Evolutionary conservation across 1,140 invertebrate species (phyloP).

Genomic region (Drosophila elegans): DNA sequence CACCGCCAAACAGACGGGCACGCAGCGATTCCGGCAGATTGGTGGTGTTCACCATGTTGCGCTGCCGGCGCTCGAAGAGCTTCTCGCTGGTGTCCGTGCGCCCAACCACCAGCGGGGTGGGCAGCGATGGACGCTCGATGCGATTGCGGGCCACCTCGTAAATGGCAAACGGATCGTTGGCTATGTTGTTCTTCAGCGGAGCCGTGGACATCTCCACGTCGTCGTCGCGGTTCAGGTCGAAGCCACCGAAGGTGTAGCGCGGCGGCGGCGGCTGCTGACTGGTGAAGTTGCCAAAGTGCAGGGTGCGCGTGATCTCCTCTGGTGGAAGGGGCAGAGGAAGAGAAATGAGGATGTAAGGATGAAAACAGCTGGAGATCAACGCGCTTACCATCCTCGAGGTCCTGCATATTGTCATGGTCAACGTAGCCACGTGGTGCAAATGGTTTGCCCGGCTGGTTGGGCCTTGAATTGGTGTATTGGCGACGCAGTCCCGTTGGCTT

Average conservation of each 20-base stretch:
- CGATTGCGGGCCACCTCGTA: slow-evolving; percentile 74
- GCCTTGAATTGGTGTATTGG: slow-evolving; percentile 1
- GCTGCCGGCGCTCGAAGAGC: slow-evolving; percentile 57
- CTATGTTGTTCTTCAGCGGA: slow-evolving; percentile 13
- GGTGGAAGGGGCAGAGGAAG: background rate
- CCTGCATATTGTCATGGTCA: slow-evolving; percentile 81
- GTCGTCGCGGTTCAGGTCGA: slow-evolving; percentile 41
- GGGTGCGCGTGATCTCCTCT: slow-evolving; percentile 67
- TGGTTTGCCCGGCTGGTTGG: slow-evolving; percentile 44
- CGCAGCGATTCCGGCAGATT: slow-evolving; percentile 79
- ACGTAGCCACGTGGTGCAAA: slow-evolving; percentile 76
- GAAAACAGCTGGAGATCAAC: background rate
- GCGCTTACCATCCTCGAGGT: slow-evolving; percentile 77
- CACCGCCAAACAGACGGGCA: slow-evolving; percentile 67
- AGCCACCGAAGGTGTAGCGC: slow-evolving; percentile 28
- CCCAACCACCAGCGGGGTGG: slow-evolving; percentile 29
- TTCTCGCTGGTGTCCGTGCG: slow-evolving; percentile 34
- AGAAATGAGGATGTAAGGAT: too few species aligned
- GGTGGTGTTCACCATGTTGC: slow-evolving; percentile 53
- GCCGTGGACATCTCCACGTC: slow-evolving; percentile 47
- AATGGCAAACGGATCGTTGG: slow-evolving; percentile 72
- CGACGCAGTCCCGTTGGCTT: background rate
- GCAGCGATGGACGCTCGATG: slow-evolving; percentile 52
- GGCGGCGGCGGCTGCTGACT: slow-evolving; percentile 40
- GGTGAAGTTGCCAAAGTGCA: slow-evolving; percentile 53